These are phyloP conservation scores for Motacilla alba DNA, from an alignment of 2,113 vertebrate species.

Conservation along the genomic window DNA sequence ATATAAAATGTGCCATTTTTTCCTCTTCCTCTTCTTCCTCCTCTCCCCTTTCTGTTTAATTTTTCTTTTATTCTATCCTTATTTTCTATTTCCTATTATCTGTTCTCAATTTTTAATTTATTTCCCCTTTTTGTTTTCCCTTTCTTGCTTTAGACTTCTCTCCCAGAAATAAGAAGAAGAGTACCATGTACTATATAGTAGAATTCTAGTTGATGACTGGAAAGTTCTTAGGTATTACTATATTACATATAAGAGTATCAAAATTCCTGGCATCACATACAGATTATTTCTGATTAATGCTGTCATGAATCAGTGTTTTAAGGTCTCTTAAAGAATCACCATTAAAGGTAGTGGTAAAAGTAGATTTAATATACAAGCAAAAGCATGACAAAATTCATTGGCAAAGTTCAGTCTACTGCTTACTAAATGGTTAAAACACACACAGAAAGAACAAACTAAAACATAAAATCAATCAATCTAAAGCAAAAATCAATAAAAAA, in stretches of 20 bases:
- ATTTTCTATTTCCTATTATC: neutral
- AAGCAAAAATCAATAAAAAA: neutral
- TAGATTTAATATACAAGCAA: neutral
- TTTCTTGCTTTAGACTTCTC: neutral
- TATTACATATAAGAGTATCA: neutral
- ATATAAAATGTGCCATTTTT: neutral
- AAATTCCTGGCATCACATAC: neutral
- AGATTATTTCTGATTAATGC: neutral
- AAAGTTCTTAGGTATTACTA: neutral
- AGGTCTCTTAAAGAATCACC: neutral
- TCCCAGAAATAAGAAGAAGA: neutral
- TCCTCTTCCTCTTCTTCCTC: neutral
- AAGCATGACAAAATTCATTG: neutral
- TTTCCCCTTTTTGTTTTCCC: neutral
- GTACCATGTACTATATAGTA: neutral
- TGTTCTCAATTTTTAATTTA: neutral
- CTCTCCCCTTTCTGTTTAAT: fast-evolving
- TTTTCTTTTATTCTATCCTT: neutral
- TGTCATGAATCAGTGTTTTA: neutral
- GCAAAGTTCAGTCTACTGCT: neutral
- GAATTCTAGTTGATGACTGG: neutral
- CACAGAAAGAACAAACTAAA: neutral
- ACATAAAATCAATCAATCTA: neutral
- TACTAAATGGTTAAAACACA: neutral
- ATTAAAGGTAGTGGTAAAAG: neutral